A percentile compares a stretch with the other conserved stretches of the same genome.
Conservation (phyloP, 92 coral and sea anemone species). For the Actinostola sp. region DNA sequence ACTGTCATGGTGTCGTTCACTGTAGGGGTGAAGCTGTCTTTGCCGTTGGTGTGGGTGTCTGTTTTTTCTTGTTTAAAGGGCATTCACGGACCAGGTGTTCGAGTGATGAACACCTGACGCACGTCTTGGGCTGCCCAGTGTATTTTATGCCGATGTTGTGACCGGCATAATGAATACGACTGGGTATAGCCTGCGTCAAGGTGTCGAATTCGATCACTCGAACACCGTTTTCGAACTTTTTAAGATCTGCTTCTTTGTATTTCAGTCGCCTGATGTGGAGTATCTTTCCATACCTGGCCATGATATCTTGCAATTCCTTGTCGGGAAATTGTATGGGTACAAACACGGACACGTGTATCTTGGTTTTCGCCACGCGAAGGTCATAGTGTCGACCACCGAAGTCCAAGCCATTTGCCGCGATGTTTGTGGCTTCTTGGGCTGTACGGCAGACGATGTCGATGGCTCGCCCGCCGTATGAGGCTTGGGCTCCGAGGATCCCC, state of each 20-base stretch:
- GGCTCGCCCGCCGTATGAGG: too few relatives aligned
- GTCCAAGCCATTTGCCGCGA: too few relatives aligned
- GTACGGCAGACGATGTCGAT: too few relatives aligned
- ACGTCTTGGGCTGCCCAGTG: conserved; percentile 35
- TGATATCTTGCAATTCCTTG: neutral
- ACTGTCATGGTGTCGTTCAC: too few relatives aligned
- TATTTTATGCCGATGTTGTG: conserved; percentile 20
- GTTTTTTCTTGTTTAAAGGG: neutral
- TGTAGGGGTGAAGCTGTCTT: too few relatives aligned
- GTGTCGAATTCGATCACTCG: conserved; percentile 7
- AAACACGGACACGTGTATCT: conserved; percentile 12
- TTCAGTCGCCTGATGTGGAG: neutral
- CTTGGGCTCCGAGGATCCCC: too few relatives aligned
- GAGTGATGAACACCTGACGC: conserved; percentile 33
- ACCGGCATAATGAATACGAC: neutral
- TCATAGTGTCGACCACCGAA: too few relatives aligned
- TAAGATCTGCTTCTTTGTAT: conserved; percentile 11
- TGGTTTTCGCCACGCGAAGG: too few relatives aligned
- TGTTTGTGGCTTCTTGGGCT: too few relatives aligned
- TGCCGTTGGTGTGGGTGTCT: neutral
- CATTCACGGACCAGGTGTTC: conserved; percentile 21
- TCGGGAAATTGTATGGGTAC: conserved; percentile 13
- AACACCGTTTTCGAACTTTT: conserved; percentile 16
- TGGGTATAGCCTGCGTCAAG: conserved; percentile 3
- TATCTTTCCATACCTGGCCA: conserved; percentile 7